Evolutionary conservation across 1,140 invertebrate species (phyloP), one percentile per base, ranked within the genome.

Genomic region (Centruroides sculpturatus): DNA sequence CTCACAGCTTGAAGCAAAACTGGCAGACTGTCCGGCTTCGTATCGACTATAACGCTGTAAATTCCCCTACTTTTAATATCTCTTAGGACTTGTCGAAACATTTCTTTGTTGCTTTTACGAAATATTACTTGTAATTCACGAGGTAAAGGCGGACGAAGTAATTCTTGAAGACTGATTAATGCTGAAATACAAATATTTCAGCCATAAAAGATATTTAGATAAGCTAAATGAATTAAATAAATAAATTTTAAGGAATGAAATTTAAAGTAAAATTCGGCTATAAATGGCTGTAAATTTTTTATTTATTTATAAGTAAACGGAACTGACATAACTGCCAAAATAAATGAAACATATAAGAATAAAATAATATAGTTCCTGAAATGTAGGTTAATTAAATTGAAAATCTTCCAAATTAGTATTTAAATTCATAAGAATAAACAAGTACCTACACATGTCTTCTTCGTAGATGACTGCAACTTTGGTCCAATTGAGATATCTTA

Each of bases 391-490:
- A 23, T 0, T 23, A 23, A 41, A 41, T 23, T 41, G 41, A 8
- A 5, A 6, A 41, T 5, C 41, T 41, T 41, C 5, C 0, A 6
- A 41, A 41, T 41, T 41, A 41, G 0, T 41, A 41, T 41, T 41
- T 41, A 41, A 41, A 41, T 41, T 41, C 41, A 53, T 23, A 53
- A 53, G 51, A 53, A 34, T 55, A 56, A 57, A 57, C 9, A 73
- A 23, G 50, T 53, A 75, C 78, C 79, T 72, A 87, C 86, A 85
- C 66, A 85, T 83, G 72, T 87, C 84, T 69, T 92, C 87, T 73
- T 97, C 92, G 70, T 95, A 95, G 47, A 97, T 83, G 63, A 97
- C 87, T 1, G 89, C 91, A 66, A 94, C 89, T 74, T 85, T 83
- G 7, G 88, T 92, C 92, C 92, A 96, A 72, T 93, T 92, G 46